Base-by-base conservation (phyloP, 1,140 invertebrate species). In the Drosophila rufa region DNA sequence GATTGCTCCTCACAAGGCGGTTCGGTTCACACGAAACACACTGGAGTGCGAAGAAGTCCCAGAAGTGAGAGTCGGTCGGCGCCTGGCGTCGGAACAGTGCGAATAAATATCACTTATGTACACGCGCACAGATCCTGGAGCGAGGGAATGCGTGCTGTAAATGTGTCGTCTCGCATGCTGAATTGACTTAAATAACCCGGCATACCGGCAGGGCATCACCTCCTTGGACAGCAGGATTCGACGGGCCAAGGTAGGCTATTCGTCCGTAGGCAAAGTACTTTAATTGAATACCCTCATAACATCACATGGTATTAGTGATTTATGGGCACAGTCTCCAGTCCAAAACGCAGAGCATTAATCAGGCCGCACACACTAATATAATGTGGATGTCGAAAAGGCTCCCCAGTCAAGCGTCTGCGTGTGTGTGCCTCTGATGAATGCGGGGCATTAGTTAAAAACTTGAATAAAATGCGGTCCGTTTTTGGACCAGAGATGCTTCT, bases 21-120 rank as follows among this genome's bases (percentile, higher is more conserved):
- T 55, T 22, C 51, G 36, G 51, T 38, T 22, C 33, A 17, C 17
- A 5, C 9, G 4, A 6, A 17, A 12, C 22, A 22, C 14, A 36
- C 17, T 19, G 14, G 17, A 38, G 51, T 40, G 17, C 53, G 33
- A 55, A 40, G 2, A 55, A 40, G 4, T 40, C 36, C 53, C 33
- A 55, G 53, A 9, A 55, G 53, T 55, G 53, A 40, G 53, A 55
- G 1, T 40, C 33, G 27, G 9, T 7, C 27, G 48, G 25, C 48
- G 48, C 6, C 22, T 48, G n/a, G 17, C 48, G 27, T 51, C 27
- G 50, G 5, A 14, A 17, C 30, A 36, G 50, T 55, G 53, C 33
- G 53, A 55, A 83, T 83, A 83, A 84, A 84, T 84, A 84, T 84
- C 81, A 77, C 50, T 77, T 84, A 69, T 69, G 33, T 19, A 55